Evolutionary conservation across 1,140 invertebrate species (phyloP), one percentile per base, ranked within the genome.

Genomic region (Notospermus geniculatus): DNA sequence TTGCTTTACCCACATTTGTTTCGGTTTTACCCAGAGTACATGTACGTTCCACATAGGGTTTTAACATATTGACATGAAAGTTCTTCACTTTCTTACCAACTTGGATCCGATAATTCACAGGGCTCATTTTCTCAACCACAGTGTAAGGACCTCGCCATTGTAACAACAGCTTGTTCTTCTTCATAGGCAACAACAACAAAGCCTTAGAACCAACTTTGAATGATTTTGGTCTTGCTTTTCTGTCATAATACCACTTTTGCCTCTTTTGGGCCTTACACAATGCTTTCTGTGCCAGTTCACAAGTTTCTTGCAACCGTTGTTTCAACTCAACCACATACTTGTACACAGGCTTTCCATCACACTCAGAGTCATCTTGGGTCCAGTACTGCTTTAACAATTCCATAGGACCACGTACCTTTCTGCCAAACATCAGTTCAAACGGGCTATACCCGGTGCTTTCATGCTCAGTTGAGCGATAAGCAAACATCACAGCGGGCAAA

Each of bases 271-370:
- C 23, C 22, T 59, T 41, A 28, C 32, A 7, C 11, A 69, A 46
- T 32, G 60, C 29, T 43, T 65, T 30, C 22, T 57, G 59, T 0
- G 64, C 66, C 5, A 68, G 29, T n/a, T 65, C 50, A 54, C 50
- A 62, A 9, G 57, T 67, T 29, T 64, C 60, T 29, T 50, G 50
- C 23, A 69, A 53, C 27, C 39, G 23, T 17, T 69, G 53, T 45
- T 57, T 53, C 9, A 68, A 50, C 39, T 66, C 67, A 19, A 68
- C 19, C 15, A 68, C 54, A 46, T 65, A 67, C 54, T 67, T 57
- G 43, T 64, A 64, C 15, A 62, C 58, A 19, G 25, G 60, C 29
- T 61, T 63, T 5, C 59, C 46, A 19, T 68, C 63, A 2, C 23
- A 23, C 30, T 62, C 28, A 15, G 22, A 17, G 0, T 45, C 46